A percentile compares a stretch with the other conserved stretches of the same genome.
Evolutionary conservation across 2,113 vertebrate genomes (phyloP).

Genomic region (Zonotrichia leucophrys): DNA sequence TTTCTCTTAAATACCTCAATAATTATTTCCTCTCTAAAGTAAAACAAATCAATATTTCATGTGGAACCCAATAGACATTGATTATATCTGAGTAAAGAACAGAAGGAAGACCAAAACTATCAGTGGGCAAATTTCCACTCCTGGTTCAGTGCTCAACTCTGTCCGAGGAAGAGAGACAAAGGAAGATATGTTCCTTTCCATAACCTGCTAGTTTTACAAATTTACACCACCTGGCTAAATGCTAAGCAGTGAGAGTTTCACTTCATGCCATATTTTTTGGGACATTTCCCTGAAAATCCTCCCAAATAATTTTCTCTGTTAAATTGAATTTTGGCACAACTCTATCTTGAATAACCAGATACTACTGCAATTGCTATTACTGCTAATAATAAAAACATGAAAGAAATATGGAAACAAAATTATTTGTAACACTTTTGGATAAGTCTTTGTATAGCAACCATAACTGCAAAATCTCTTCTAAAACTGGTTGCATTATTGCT

Average conservation of each 20-base stretch:
- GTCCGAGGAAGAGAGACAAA: neutral
- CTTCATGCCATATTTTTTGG: neutral
- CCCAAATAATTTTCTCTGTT: neutral
- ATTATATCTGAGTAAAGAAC: neutral
- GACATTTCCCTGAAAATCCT: neutral
- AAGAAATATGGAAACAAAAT: neutral
- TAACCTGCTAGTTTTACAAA: neutral
- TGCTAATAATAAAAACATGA: neutral
- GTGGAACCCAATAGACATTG: fast-evolving
- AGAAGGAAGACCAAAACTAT: neutral
- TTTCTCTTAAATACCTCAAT: neutral
- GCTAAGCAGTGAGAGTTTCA: neutral
- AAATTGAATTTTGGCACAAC: neutral
- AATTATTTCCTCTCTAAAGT: neutral
- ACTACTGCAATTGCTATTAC: too few relatives aligned
- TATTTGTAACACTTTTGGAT: neutral
- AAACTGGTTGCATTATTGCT: neutral
- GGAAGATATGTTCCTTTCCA: neutral
- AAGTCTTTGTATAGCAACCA: neutral
- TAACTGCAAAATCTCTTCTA: neutral
- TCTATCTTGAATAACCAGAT: neutral
- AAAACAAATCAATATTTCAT: neutral
- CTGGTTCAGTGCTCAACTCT: neutral
- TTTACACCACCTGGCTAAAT: neutral
- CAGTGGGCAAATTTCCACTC: neutral